Evolutionary conservation across 2,113 vertebrate genomes (phyloP), one percentile per base, ranked within the genome.

Genomic region (Bucco capensis): DNA sequence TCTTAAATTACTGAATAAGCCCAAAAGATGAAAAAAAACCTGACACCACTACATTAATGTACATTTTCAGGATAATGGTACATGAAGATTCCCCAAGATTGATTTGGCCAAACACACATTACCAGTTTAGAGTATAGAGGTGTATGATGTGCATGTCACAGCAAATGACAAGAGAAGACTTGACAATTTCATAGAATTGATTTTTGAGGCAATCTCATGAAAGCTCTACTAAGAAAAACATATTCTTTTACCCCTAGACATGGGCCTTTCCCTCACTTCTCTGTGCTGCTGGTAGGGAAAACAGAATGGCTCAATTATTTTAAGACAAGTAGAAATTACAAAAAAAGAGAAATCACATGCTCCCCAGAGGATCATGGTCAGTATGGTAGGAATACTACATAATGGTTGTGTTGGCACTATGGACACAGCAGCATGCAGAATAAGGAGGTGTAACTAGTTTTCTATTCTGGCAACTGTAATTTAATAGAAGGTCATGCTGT

Each of bases 351-450:
- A 85, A 80, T 37, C 11, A 18, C 1, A 2, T 56, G 22, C 10
- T 21, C 16, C 30, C 24, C 17, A 28, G 42, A 56, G 8, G 42
- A 42, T 21, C 3, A 6, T 0, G 1, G 18, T 14, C 24, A 40
- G 9, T 14, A n/a, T 1, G 19, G 49, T 44, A 91, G 44, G 14
- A 60, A 67, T 35, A 64, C 8, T 21, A 49, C 0, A 0, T 47
- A 22, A 33, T 6, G 8, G 38, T 33, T 77, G 6, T 3, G 2
- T 40, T 16, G 9, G 37, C 15, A 71, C 6, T 6, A 61, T 10
- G 71, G 60, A 35, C 58, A 49, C 33, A 77, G 25, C 27, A 82
- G 33, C 8, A 58, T 1, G 49, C 22, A 60, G 6, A 2, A 12
- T 57, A 69, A 72, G 70, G 69, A 75, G 19, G 14, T 35, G n/a